Evolutionary conservation across 2,888 invertebrate genomes (phyloP).

Genomic region (Phasia obesa): DNA sequence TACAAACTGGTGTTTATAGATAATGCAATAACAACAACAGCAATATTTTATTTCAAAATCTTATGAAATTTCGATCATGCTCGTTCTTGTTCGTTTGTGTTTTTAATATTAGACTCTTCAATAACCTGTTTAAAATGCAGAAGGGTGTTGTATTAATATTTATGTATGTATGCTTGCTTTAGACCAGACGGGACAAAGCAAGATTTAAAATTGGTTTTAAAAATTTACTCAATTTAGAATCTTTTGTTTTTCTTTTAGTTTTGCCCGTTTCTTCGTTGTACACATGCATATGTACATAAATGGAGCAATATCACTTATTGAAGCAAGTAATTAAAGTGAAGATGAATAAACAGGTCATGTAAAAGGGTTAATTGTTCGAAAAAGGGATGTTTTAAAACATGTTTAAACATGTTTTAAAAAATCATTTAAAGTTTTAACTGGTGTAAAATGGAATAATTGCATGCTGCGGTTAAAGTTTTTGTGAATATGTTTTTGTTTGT

Average conservation of each 20-base stretch:
- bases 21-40: constrained; percentile 20
- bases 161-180: no score
- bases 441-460: neutral
- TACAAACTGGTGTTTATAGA: constrained; percentile 19
- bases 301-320: constrained; percentile 37
- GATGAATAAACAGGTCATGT: constrained; percentile 28
- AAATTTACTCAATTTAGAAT: constrained; percentile 36
- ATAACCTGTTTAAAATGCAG: constrained; percentile 53
- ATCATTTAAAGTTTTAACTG: neutral
- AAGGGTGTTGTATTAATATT: constrained; percentile 31
- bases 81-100: constrained; percentile 60
- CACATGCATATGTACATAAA: no score
- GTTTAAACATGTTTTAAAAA: constrained; percentile 7
- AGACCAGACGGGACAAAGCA: constrained; percentile 2
- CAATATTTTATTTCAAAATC: constrained; percentile 45
- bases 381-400: constrained; percentile 47
- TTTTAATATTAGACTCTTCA: constrained; percentile 27
- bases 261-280: neutral
- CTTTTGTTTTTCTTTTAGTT: constrained; percentile 43
- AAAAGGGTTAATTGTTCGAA: constrained; percentile 52
- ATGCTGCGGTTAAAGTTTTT: neutral
- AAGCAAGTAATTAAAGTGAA: constrained; percentile 26
- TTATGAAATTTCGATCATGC: constrained; percentile 68
- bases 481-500: neutral
- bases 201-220: constrained; percentile 5